Evolutionary conservation across 2,888 invertebrate genomes (phyloP).

Genomic region (Eledona agricola): DNA sequence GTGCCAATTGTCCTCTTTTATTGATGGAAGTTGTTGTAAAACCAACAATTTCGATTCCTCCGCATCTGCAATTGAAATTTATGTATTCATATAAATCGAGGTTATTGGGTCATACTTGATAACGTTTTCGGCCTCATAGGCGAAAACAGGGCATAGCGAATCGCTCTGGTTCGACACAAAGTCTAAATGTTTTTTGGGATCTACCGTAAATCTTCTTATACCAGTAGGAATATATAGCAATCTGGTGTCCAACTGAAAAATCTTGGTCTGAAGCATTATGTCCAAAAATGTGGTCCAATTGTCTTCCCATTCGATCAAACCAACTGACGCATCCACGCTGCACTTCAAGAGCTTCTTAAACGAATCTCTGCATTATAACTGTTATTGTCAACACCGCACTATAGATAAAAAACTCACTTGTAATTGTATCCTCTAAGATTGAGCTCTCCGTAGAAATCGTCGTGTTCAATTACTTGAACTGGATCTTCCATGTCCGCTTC

Average conservation of each 20-base stretch:
- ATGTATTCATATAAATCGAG: neutral
- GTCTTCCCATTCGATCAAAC: conserved; percentile 46
- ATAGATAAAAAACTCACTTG: conserved; percentile 8
- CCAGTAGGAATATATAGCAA: conserved; percentile 72
- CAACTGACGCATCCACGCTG: conserved; percentile 39
- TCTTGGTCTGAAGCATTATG: conserved; percentile 81
- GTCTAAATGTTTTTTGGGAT: conserved; percentile 59
- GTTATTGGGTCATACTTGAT: conserved; percentile 60
- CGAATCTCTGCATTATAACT: conserved; percentile 47
- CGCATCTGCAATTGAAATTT: conserved; percentile 63
- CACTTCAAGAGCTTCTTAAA: conserved; percentile 48
- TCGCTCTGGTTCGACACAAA: conserved; percentile 50
- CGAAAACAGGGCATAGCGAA: conserved; percentile 8
- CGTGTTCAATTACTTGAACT: neutral
- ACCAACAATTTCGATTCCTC: conserved; percentile 81
- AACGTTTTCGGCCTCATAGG: conserved; percentile 1
- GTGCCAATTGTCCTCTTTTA: conserved; percentile 71
- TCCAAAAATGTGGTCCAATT: conserved; percentile 92
- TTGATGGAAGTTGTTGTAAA: conserved; percentile 80
- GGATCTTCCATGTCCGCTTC: no score
- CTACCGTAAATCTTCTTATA: conserved; percentile 63
- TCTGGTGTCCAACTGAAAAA: conserved; percentile 68
- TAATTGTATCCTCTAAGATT: conserved; percentile 48
- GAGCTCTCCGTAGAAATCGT: conserved; percentile 14
- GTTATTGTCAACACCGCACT: no score